phyloP scores from a whole-genome alignment of 2,113 vertebrate species.

The Atherinomorus stipes region DNA sequence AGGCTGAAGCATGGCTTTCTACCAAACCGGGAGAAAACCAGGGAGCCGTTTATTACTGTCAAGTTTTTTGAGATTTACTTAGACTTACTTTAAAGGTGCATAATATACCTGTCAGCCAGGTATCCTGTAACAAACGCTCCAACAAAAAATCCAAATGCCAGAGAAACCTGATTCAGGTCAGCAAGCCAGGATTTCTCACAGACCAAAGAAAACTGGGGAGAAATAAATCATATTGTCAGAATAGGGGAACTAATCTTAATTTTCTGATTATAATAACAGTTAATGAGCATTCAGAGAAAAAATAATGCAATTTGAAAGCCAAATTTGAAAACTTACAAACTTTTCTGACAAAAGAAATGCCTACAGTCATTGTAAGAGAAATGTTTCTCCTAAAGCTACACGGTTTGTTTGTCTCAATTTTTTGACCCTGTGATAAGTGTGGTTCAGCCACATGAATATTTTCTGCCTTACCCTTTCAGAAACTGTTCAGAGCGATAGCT shows the following conservation, averaged over 20 bases:
- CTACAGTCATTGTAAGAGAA: too few species aligned
- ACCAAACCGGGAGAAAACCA: slow-evolving; percentile 22
- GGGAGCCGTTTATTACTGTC: background rate
- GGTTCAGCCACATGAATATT: too few species aligned
- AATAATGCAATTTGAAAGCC: too few species aligned
- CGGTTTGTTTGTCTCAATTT: too few species aligned
- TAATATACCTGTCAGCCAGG: slow-evolving; percentile 34
- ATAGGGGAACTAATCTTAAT: too few species aligned
- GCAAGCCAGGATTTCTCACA: slow-evolving; percentile 37
- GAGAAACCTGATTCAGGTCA: slow-evolving; percentile 21
- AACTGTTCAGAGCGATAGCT: background rate
- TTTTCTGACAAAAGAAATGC: too few species aligned
- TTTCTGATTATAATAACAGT: too few species aligned
- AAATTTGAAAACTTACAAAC: too few species aligned
- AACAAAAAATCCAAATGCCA: slow-evolving; percentile 29
- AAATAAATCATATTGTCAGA: background rate
- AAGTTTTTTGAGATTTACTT: background rate
- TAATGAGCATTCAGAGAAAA: too few species aligned
- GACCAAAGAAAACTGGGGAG: slow-evolving; percentile 34
- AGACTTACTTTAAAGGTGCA: background rate
- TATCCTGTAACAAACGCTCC: slow-evolving; percentile 34
- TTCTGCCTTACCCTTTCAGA: too few species aligned
- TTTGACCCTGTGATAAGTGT: too few species aligned
- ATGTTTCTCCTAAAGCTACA: too few species aligned
- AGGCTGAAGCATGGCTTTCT: slow-evolving; percentile 42